phyloP scores from a whole-genome alignment of 2,888 invertebrate genomes.

The Parnassius smintheus region DNA sequence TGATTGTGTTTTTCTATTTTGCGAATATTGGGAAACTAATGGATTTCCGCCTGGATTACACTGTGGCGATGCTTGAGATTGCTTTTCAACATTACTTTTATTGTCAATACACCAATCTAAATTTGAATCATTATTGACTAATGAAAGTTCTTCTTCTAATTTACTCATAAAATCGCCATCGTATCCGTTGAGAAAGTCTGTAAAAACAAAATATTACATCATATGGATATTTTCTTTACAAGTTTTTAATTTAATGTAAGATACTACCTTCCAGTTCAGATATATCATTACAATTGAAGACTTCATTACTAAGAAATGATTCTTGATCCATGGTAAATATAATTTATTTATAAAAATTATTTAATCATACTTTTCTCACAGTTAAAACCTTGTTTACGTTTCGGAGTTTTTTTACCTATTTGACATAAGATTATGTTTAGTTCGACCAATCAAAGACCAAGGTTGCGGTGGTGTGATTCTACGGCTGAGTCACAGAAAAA shows the following conservation, averaged over 20 bases:
- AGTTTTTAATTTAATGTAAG: constrained; percentile 2
- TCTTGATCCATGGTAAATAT: constrained; percentile 58
- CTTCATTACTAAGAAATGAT: constrained; percentile 72
- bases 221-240: constrained; percentile 15
- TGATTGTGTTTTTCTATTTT: constrained; percentile 45
- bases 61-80: constrained; percentile 58
- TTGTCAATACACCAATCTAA: constrained; percentile 56
- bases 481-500: constrained; percentile 23
- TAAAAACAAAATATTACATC: constrained; percentile 41
- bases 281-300: constrained; percentile 85
- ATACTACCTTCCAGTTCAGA: constrained; percentile 84
- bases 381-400: constrained; percentile 59
- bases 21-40: constrained; percentile 63
- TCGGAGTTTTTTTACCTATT: constrained; percentile 41
- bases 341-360: constrained; percentile 21
- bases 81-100: constrained; percentile 49
- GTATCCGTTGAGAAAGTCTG: constrained; percentile 85
- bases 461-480: constrained; percentile 82
- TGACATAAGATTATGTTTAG: constrained; percentile 54
- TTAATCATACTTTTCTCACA: constrained; percentile 15
- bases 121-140: constrained; percentile 56
- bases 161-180: constrained; percentile 84
- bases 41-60: constrained; percentile 61
- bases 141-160: constrained; percentile 68
- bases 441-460: constrained; percentile 79